phyloP scores from a whole-genome alignment of 2,888 invertebrate genomes.

The Zelleria hepariella region DNA sequence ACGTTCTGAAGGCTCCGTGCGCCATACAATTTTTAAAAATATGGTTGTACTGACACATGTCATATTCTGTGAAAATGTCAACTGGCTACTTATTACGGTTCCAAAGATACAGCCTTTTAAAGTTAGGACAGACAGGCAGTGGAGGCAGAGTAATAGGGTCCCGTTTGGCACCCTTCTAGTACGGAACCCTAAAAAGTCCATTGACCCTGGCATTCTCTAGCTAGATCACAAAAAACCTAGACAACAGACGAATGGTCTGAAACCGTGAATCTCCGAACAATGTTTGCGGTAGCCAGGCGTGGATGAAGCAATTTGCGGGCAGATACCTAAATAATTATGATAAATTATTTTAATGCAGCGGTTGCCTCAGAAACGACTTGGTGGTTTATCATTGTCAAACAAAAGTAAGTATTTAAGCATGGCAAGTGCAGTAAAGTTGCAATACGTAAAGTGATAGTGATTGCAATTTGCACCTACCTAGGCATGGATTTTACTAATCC shows the following conservation, averaged over 20 bases:
- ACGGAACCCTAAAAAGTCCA: background rate
- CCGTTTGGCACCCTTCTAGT: background rate
- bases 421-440: too few relatives aligned
- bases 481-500: too few relatives aligned
- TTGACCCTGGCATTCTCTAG: background rate
- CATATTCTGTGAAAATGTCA: too few relatives aligned
- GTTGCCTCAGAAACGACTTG: background rate
- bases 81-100: too few relatives aligned
- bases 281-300: background rate
- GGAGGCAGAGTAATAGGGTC: background rate
- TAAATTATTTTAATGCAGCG: background rate
- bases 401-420: too few relatives aligned
- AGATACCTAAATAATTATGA: background rate
- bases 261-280: background rate
- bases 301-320: background rate
- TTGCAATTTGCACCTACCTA: too few relatives aligned
- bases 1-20: too few relatives aligned
- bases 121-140: too few relatives aligned
- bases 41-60: too few relatives aligned
- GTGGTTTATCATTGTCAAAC: background rate
- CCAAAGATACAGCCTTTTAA: too few relatives aligned
- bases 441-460: too few relatives aligned
- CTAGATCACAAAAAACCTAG: background rate
- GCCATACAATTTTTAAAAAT: too few relatives aligned
- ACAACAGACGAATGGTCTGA: background rate